Evolutionary conservation across 2,113 vertebrate genomes (phyloP).

Genomic region (Sturnira hondurensis): DNA sequence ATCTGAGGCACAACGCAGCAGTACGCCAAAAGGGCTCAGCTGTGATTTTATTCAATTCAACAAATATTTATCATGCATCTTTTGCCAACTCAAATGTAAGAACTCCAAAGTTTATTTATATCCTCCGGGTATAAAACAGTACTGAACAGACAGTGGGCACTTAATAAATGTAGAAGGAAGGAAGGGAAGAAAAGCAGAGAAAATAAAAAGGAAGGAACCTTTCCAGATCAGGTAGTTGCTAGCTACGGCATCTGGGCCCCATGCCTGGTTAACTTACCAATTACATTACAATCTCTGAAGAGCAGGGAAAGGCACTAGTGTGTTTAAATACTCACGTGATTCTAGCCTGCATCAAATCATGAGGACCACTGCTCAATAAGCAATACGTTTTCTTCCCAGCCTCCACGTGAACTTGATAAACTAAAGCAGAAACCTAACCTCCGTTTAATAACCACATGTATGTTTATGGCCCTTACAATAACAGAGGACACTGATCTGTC

Average conservation of each 20-base stretch:
- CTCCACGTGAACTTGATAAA: neutral
- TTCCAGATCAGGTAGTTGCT: neutral
- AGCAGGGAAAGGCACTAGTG: neutral
- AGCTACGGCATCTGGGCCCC: neutral
- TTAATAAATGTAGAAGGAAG: neutral
- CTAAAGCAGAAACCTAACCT: neutral
- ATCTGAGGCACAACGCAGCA: neutral
- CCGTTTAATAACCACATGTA: neutral
- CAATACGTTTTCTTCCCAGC: neutral
- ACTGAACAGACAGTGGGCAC: neutral
- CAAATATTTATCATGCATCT: conserved; percentile 56
- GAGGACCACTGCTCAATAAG: neutral
- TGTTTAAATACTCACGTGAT: neutral
- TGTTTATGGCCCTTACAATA: neutral
- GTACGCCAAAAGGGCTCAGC: conserved; percentile 29
- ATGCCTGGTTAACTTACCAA: neutral
- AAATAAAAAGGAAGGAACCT: neutral
- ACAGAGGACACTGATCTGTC: neutral
- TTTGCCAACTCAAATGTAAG: conserved; percentile 40
- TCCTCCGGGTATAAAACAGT: neutral
- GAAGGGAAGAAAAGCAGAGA: neutral
- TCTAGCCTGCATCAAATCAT: neutral
- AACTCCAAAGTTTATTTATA: conserved; percentile 48
- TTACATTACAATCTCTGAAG: neutral
- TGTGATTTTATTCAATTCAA: conserved; percentile 43